Evolutionary conservation across 2,797 vertebrate genomes (phyloP), one percentile per base, ranked within the genome.

Genomic region (Apodemus agrarius): DNA sequence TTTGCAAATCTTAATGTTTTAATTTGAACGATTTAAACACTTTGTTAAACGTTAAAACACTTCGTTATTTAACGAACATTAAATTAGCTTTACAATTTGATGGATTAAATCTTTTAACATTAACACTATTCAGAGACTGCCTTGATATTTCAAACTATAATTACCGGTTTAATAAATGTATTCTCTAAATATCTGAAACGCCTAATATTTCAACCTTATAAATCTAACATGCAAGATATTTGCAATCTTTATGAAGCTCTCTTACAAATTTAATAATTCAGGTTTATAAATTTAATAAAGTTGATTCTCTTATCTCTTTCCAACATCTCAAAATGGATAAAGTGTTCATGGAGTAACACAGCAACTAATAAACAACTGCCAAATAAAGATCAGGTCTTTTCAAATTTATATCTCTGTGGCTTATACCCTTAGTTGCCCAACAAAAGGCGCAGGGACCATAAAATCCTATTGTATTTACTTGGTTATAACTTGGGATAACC

Each of bases 51-150:
- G n/a, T 94, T 82, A 75, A 91, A 95, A 89, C 65, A 95, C 49
- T 96, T 95, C 96, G 6, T 78, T 95, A 90, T 85, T 96, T 96
- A 90, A 94, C 86, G 89, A 96, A 92, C 88, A 52, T 74, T 84
- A n/a, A 67, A 67, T 96, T 96, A 97, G 13, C n/a, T 85, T 94
- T 59, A 72, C 93, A 61, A 85, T 88, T 79, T 89, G 43, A 91
- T 84, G 54, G 63, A 81, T 82, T 91, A 91, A 94, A 78, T 95
- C 49, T 4, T 46, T 94, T 94, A 92, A 84, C 79, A 49, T 91
- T 96, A 94, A 79, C 76, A 96, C 3, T 63, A 78, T 76, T 88
- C 89, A 94, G 87, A 95, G 88, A 85, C 78, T 92, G 94, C 84
- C 54, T 89, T 92, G 52, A 79, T 52, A 94, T 88, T 94, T 92